These are phyloP conservation scores for Nothoprocta perdicaria DNA, from an alignment of 2,113 vertebrate species.

Conservation along the genomic window DNA sequence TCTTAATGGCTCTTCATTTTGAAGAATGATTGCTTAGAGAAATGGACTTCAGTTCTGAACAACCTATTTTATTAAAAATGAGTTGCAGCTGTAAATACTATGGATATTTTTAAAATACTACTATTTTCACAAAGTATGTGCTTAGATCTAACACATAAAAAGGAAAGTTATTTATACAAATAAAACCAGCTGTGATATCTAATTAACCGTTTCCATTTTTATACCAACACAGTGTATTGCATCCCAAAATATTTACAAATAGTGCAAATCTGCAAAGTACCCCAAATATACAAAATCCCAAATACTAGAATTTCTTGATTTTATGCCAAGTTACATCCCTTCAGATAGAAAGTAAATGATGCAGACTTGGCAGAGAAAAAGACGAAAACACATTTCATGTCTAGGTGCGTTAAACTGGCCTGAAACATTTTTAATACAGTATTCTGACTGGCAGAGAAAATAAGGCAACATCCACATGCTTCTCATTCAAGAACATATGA, in stretches of 20 bases:
- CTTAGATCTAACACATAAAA: background rate
- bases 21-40: background rate
- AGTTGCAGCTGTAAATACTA: background rate
- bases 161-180: background rate
- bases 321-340: background rate
- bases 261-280: background rate
- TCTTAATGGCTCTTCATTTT: background rate
- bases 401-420: background rate
- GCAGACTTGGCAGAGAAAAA: background rate
- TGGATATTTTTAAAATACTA: background rate
- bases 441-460: background rate
- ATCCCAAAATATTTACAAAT: background rate
- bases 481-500: background rate
- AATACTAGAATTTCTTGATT: background rate
- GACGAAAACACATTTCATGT: background rate
- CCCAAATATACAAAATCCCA: background rate
- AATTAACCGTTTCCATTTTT: background rate
- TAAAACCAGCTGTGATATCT: background rate
- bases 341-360: background rate
- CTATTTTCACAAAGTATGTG: background rate
- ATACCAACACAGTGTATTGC: background rate
- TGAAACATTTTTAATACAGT: background rate
- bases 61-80: background rate
- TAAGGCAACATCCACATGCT: background rate
- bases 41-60: background rate